These are phyloP conservation scores for Dryoscopus gambensis DNA, from an alignment of 2,113 vertebrate genomes.

Conservation along the genomic window DNA sequence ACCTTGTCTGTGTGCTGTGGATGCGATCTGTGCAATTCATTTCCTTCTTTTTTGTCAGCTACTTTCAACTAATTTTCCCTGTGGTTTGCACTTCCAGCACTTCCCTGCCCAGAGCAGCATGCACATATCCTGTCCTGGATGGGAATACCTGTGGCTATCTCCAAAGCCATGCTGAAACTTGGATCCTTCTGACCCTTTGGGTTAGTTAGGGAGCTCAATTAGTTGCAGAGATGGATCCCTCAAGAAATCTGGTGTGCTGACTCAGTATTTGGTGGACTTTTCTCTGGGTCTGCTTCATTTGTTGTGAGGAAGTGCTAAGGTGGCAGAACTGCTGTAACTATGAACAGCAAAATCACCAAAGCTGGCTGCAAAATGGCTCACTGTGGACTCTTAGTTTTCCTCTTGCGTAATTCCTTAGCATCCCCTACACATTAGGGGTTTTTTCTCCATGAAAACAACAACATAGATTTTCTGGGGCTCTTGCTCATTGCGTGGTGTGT, in stretches of 20 bases:
- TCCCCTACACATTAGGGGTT: accelerated
- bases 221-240: neutral
- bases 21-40: neutral
- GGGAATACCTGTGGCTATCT: neutral
- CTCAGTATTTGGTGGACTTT: neutral
- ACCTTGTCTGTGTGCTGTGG: neutral
- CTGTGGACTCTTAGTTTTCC: neutral
- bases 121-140: neutral
- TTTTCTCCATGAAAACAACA: neutral
- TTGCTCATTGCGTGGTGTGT: accelerated
- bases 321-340: neutral
- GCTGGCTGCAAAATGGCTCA: neutral
- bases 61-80: neutral
- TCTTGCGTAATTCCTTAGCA: neutral
- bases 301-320: neutral
- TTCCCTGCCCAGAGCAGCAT: neutral
- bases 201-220: neutral
- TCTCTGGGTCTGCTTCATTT: neutral
- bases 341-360: neutral
- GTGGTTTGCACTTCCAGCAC: neutral
- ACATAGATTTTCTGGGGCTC: neutral
- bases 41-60: neutral
- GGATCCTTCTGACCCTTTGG: neutral
- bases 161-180: neutral
- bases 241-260: neutral